Evolutionary conservation across 2,113 vertebrate genomes (phyloP).

Genomic region (Paradisaea rubra): DNA sequence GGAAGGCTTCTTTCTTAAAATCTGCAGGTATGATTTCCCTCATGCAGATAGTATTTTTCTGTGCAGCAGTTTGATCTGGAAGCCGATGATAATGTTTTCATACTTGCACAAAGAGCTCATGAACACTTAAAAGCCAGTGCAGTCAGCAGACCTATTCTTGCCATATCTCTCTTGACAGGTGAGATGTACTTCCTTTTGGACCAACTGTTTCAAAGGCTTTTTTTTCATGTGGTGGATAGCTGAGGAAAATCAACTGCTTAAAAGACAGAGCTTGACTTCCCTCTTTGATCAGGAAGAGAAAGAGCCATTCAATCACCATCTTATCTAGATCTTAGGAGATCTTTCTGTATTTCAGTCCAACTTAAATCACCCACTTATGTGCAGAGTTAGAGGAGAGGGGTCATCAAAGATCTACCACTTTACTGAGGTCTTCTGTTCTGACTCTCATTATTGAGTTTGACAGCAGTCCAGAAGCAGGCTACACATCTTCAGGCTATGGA

Average conservation of each 20-base stretch:
- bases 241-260: neutral
- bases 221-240: neutral
- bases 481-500: neutral
- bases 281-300: neutral
- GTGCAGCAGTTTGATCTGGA: neutral
- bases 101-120: neutral
- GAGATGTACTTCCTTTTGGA: neutral
- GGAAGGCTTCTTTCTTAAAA: neutral
- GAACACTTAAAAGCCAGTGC: neutral
- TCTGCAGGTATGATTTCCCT: neutral
- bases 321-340: neutral
- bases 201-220: constrained; percentile 8
- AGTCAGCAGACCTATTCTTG: neutral
- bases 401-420: neutral
- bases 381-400: neutral
- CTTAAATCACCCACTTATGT: neutral
- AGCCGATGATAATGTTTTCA: neutral
- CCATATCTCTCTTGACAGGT: neutral
- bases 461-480: neutral
- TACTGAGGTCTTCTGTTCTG: neutral
- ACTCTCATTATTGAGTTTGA: neutral
- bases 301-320: neutral
- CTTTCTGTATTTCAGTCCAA: neutral
- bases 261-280: neutral
- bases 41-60: neutral